Base-by-base conservation (phyloP, 2,888 invertebrate species). In the Keiferia lycopersicella region DNA sequence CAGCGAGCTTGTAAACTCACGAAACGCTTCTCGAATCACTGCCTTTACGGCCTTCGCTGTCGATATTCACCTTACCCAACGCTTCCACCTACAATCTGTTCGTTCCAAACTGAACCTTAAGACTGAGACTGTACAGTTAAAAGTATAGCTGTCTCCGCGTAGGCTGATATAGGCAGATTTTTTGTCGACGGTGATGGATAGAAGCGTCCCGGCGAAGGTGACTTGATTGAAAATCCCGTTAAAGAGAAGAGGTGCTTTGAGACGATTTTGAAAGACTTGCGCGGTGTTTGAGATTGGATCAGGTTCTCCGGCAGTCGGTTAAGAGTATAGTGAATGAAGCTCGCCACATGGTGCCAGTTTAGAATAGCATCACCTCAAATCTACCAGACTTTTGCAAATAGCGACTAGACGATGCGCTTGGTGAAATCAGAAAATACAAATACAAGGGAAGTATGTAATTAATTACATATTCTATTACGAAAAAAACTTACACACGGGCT, bases 1-100 rank as follows among this genome's bases (percentile, higher is more conserved):
- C 81, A 77, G 79, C 76, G 77, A 76, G 84, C 83, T 83, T 87
- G 84, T 84, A 85, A 87, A 86, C 81, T 84, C 82, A 82, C 76
- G 81, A 78, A 85, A 82, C 79, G 82, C 81, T 84, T 78, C 77
- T 79, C 80, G 81, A 84, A 84, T 86, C 84, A 86, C 85, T 85
- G 84, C 80, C 77, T 86, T 86, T 86, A 86, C 82, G 76, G 80
- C 79, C 71, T 79, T 71, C 80, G 79, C 79, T 78, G 74, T 80
- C 81, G 78, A 85, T 84, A 84, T 86, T 83, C 82, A 86, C 84
- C 83, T 83, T 79, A 34, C 74, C 70, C 74, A 79, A 79, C 73
- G 68, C 79, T 78, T 77, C 70, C 70, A 64, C 65, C 64, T 57
- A 68, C 69, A 71, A 68, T 64, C 38, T 45, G 3, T 18, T 12